Evolutionary conservation across 2,113 vertebrate genomes (phyloP).

Genomic region (Poecile atricapillus): DNA sequence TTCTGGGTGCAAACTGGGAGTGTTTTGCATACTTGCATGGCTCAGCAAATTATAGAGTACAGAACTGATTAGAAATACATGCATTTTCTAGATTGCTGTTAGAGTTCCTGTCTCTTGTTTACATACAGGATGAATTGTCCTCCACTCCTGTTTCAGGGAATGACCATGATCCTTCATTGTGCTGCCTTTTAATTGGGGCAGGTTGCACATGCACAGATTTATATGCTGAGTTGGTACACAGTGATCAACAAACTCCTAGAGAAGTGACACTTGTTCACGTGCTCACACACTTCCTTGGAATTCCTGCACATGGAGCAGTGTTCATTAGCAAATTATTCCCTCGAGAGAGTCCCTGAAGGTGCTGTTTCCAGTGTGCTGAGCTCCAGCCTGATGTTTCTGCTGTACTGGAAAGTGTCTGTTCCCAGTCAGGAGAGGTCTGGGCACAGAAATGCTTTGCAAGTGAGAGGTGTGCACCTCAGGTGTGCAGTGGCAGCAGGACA

Average conservation of each 20-base stretch:
- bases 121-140: background rate
- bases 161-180: background rate
- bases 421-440: background rate
- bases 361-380: background rate
- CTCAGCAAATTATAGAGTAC: background rate
- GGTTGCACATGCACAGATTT: background rate
- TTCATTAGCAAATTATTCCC: background rate
- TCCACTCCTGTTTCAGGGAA: background rate
- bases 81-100: background rate
- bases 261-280: background rate
- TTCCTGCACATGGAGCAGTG: background rate
- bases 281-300: background rate
- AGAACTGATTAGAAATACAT: background rate
- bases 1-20: background rate
- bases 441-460: background rate
- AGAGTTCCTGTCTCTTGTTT: background rate
- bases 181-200: background rate
- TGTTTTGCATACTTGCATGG: background rate
- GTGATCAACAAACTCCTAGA: background rate
- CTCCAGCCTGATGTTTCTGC: background rate
- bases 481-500: background rate
- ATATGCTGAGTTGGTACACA: accelerated
- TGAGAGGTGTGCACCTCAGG: background rate
- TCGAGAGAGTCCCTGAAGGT: background rate
- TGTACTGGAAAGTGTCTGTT: background rate